Evolutionary conservation across 2,113 vertebrate genomes (phyloP).

Genomic region (Platycercus adscitus): DNA sequence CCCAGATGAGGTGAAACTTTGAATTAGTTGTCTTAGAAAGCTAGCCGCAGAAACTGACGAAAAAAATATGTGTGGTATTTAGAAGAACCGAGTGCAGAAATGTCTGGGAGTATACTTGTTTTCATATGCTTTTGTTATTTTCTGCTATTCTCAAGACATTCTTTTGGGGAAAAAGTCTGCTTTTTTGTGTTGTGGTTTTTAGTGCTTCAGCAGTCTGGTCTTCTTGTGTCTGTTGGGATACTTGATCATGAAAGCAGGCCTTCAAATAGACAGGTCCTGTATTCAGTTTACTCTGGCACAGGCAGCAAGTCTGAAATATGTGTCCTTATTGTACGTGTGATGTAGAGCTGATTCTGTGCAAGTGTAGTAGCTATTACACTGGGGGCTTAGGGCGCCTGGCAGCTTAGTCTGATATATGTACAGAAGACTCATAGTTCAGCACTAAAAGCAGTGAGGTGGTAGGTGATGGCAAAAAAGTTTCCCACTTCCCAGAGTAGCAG

Average conservation of each 20-base stretch:
- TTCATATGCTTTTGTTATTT: not conserved
- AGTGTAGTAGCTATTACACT: not conserved
- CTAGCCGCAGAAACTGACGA: not conserved
- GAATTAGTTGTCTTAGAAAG: not conserved
- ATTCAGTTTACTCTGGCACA: not conserved
- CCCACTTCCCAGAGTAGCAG: not conserved
- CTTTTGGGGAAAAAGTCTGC: not conserved
- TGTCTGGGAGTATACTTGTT: not conserved
- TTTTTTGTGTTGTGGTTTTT: not conserved
- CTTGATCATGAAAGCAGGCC: not conserved
- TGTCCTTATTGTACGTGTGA: not conserved
- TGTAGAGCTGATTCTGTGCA: not conserved
- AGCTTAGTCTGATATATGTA: not conserved
- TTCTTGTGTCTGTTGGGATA: not conserved
- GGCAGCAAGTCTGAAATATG: not conserved
- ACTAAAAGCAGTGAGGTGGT: not conserved
- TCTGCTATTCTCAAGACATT: not conserved
- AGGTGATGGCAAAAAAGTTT: not conserved
- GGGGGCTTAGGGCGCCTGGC: fast-evolving
- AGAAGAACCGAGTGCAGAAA: not conserved
- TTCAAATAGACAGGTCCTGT: not conserved
- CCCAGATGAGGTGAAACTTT: not conserved
- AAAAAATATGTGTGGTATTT: not conserved
- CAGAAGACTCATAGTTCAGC: not conserved
- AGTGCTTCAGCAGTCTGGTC: not conserved